phyloP scores from a whole-genome alignment of 2,113 vertebrate genomes.

The Talpa occidentalis region DNA sequence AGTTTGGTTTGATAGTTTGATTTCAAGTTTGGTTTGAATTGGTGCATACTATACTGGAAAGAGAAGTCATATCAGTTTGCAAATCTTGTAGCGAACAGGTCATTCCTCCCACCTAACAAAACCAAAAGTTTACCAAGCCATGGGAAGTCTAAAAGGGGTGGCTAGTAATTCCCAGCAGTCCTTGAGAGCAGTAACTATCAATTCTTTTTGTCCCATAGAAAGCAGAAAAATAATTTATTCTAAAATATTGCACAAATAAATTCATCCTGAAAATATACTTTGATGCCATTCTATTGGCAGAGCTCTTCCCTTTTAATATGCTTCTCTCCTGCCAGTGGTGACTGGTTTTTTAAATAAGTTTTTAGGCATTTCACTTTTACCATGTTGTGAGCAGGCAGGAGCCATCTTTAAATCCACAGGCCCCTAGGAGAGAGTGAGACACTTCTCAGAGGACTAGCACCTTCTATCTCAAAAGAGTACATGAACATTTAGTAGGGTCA shows the following conservation, averaged over 20 bases:
- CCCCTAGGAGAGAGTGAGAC: not conserved
- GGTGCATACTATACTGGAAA: no score
- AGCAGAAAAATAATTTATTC: not conserved
- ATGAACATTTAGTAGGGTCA: conserved; percentile 41
- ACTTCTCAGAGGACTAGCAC: conserved; percentile 51
- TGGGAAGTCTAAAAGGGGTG: not conserved
- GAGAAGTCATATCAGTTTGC: no score
- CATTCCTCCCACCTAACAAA: not conserved
- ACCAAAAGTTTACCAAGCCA: not conserved
- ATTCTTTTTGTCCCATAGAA: not conserved
- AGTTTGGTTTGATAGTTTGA: no score
- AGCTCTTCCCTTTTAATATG: conserved; percentile 27
- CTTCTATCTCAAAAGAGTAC: conserved; percentile 50
- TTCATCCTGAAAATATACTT: conserved; percentile 74
- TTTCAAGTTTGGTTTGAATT: no score
- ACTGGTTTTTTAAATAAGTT: not conserved
- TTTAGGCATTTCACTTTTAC: not conserved
- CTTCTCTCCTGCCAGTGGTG: not conserved
- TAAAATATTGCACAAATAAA: conserved; percentile 78
- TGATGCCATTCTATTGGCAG: conserved; percentile 35
- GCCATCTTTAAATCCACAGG: conserved; percentile 15
- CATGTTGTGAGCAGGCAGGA: not conserved
- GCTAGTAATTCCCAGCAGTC: not conserved
- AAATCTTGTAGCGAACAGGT: no score
- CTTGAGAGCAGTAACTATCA: not conserved